Evolutionary conservation across 1,140 invertebrate species (phyloP).

Genomic region (Oryctes rhinoceros): DNA sequence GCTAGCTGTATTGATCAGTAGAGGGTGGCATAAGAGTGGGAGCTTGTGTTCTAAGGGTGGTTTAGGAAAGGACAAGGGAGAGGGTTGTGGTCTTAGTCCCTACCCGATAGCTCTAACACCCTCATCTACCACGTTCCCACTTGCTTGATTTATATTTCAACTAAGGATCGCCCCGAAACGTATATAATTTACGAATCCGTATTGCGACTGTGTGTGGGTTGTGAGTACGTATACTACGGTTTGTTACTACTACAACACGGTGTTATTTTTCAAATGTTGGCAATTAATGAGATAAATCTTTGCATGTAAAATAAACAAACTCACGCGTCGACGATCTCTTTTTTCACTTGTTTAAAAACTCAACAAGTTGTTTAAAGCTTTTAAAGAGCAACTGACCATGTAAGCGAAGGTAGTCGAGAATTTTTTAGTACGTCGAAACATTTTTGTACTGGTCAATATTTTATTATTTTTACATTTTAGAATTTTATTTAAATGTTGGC

Average conservation of each 20-base stretch:
- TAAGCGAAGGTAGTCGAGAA: background rate
- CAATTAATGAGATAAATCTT: constrained; percentile 40
- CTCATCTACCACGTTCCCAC: constrained; percentile 49
- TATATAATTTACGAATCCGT: constrained; percentile 30
- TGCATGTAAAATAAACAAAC: constrained; percentile 33
- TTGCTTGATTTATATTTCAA: constrained; percentile 43
- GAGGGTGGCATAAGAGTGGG: constrained; percentile 51
- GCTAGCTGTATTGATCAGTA: constrained; percentile 60
- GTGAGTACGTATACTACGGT: background rate
- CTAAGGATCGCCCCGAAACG: constrained; percentile 26
- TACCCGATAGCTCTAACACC: constrained; percentile 55
- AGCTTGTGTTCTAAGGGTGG: constrained; percentile 56
- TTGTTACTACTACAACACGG: constrained; percentile 2
- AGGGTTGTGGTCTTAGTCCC: constrained; percentile 59
- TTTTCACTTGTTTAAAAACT: constrained; percentile 38
- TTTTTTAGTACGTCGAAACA: background rate
- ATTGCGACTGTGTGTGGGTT: background rate
- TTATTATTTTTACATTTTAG: too few species aligned
- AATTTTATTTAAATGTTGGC: too few species aligned
- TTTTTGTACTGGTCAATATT: too few species aligned
- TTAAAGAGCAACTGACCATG: constrained; percentile 15
- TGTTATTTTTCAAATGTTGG: constrained; percentile 38
- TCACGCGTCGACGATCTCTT: constrained; percentile 14
- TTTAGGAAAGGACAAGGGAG: constrained; percentile 60
- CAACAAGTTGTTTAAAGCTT: constrained; percentile 41